Evolutionary conservation across 1,140 invertebrate species (phyloP).

Genomic region (Musca domestica): DNA sequence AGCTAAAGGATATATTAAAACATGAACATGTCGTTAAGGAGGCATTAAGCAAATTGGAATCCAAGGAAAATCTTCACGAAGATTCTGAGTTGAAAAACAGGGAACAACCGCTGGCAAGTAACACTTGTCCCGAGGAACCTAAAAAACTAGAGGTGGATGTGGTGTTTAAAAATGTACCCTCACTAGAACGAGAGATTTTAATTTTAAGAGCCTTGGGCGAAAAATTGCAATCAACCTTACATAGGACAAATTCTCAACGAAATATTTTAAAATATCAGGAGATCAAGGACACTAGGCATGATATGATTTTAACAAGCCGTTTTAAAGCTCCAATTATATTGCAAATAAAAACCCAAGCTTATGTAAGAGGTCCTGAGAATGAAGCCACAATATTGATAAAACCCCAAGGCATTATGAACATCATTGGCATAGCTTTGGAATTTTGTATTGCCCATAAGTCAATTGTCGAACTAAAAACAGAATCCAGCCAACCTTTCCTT

Average conservation of each 20-base stretch:
- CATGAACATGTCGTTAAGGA: conserved; percentile 25
- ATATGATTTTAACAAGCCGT: neutral
- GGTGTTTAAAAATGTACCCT: conserved; percentile 39
- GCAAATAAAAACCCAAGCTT: neutral
- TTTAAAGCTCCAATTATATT: neutral
- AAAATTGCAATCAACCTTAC: conserved; percentile 35
- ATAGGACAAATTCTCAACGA: conserved; percentile 8
- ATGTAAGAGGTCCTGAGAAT: neutral
- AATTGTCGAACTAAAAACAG: conserved; percentile 37
- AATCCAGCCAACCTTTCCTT: conserved; percentile 38
- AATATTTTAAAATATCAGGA: neutral
- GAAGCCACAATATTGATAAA: neutral
- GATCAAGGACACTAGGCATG: neutral
- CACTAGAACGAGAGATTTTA: conserved; percentile 39
- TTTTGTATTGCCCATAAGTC: conserved; percentile 42
- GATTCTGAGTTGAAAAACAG: neutral
- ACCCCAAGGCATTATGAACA: neutral
- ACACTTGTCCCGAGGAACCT: neutral
- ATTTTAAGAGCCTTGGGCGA: conserved; percentile 39
- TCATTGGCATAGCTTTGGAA: conserved; percentile 32
- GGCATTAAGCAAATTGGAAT: conserved; percentile 6
- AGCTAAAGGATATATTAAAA: conserved; percentile 30
- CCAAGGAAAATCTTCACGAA: neutral
- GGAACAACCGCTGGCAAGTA: too few species aligned
- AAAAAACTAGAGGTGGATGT: conserved; percentile 28